Conservation (phyloP, 2,888 invertebrate genomes). For the Elmis aenea region DNA sequence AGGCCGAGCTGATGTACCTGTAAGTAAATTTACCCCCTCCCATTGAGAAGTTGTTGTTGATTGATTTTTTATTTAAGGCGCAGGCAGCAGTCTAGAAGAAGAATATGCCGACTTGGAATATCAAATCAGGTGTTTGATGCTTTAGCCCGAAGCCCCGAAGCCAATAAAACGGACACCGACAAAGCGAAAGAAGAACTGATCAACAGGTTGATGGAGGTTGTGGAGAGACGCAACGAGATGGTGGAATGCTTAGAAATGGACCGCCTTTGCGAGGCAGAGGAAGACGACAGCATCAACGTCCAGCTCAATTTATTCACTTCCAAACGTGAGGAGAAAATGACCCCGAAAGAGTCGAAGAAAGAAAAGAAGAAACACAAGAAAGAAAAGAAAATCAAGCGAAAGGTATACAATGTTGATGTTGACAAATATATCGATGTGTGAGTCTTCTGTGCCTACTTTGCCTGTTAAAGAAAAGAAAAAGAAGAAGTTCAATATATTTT, state of each 20-base stretch:
- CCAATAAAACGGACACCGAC: constrained; percentile 80
- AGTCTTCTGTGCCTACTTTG: constrained; percentile 30
- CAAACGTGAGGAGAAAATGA: constrained; percentile 49
- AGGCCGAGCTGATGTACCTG: constrained; percentile 91
- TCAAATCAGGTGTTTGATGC: constrained; percentile 81
- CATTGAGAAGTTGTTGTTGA: background rate
- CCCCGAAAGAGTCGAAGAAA: constrained; percentile 48
- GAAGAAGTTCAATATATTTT: constrained; percentile 53
- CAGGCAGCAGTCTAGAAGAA: constrained; percentile 84
- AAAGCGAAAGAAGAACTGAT: constrained; percentile 77
- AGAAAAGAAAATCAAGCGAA: constrained; percentile 46
- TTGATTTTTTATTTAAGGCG: constrained; percentile 51
- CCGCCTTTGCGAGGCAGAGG: constrained; percentile 74
- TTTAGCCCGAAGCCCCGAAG: constrained; percentile 76
- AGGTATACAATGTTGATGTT: constrained; percentile 48
- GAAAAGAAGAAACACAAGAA: constrained; percentile 51
- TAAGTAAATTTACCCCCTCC: constrained; percentile 61
- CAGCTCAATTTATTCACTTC: constrained; percentile 53
- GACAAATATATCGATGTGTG: constrained; percentile 59
- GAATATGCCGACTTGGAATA: constrained; percentile 90
- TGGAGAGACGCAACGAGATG: constrained; percentile 83
- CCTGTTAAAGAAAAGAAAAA: constrained; percentile 47
- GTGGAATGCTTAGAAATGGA: constrained; percentile 88
- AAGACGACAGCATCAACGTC: constrained; percentile 71
- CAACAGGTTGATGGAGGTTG: constrained; percentile 65